Conservation (phyloP, 1,140 invertebrate species). For the Hormaphis cornu region DNA sequence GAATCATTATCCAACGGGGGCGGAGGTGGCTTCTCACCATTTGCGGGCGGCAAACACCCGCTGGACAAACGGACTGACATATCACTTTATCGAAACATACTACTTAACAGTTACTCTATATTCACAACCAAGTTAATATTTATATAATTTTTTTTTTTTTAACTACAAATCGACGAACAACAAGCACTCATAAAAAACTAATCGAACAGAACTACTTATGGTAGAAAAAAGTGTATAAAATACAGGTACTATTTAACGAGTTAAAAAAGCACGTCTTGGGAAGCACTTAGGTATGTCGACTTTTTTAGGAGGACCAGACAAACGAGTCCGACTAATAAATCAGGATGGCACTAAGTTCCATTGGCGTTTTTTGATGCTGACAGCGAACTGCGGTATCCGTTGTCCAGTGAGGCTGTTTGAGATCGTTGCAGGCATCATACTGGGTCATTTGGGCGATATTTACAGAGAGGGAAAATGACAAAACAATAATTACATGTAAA, state of each 20-base stretch:
- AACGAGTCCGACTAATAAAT: slow-evolving; percentile 27
- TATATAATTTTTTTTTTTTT: background rate
- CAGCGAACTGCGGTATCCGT: background rate
- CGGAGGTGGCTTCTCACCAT: slow-evolving; percentile 6
- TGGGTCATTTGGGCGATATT: background rate
- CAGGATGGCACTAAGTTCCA: slow-evolving; percentile 30
- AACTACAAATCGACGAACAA: background rate
- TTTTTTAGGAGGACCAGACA: background rate
- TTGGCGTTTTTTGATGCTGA: slow-evolving; percentile 4
- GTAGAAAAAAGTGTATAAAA: slow-evolving; percentile 1
- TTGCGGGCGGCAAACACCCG: slow-evolving; percentile 27
- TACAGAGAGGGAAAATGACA: no score
- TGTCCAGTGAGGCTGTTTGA: slow-evolving; percentile 3
- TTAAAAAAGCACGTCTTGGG: slow-evolving; percentile 17
- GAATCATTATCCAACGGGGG: background rate
- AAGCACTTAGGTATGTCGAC: slow-evolving; percentile 5
- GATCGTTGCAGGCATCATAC: slow-evolving; percentile 7
- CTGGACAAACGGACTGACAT: slow-evolving; percentile 26
- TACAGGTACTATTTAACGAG: slow-evolving; percentile 4
- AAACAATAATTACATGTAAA: background rate
- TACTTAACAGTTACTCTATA: slow-evolving; percentile 18
- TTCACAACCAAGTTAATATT: slow-evolving; percentile 16
- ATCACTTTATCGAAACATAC: slow-evolving; percentile 17
- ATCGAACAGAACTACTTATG: slow-evolving; percentile 12
- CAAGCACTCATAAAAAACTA: background rate